Base-by-base conservation (phyloP, 2,888 invertebrate genomes). In the Taphrorychus bicolor region DNA sequence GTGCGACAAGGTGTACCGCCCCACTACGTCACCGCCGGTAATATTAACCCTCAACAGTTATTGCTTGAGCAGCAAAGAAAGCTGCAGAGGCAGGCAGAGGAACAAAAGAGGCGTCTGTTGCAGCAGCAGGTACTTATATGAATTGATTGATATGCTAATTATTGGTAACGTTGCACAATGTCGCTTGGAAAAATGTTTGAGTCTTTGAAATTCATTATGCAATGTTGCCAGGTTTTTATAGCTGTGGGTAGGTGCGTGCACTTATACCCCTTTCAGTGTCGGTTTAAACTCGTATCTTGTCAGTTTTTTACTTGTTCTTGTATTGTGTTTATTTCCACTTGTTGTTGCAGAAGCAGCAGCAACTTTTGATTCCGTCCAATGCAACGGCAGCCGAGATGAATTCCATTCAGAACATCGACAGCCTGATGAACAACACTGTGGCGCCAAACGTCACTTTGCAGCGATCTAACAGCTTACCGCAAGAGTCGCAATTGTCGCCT, bases 371-470 rank as follows among this genome's bases (percentile, higher is more conserved):
- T 75, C 90, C 91, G 59, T 91, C 92, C 79, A 91, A 91, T 65
- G 90, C 89, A 14, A 76, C 78, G 5, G 84, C 84, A 69, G 84
- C 85, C 73, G 85, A 86, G 78, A 83, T 85, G 70, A 82, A 84
- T 69, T 81, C 85, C 58, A 83, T 87, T 73, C 86, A 87, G 71
- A 94, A 92, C 77, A 93, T 96, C 76, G 93, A 91, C 79, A 93
- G 91, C 70, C 86, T 97, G 74, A 86, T 95, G 77, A 93, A 92
- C 79, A 91, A 91, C 76, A 91, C 91, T 73, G 91, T 91, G 53
- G 93, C 94, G 71, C 94, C 94, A 58, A 97, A 97, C 82, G 96
- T 97, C 59, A 90, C 95, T 69, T 85, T 96, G 72, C 91, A 93
- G 81, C 85, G 90, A 69, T 87, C 88, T 42, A 87, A 88, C 74